Evolutionary conservation across 2,113 vertebrate species (phyloP).

Genomic region (Hoplias malabaricus): DNA sequence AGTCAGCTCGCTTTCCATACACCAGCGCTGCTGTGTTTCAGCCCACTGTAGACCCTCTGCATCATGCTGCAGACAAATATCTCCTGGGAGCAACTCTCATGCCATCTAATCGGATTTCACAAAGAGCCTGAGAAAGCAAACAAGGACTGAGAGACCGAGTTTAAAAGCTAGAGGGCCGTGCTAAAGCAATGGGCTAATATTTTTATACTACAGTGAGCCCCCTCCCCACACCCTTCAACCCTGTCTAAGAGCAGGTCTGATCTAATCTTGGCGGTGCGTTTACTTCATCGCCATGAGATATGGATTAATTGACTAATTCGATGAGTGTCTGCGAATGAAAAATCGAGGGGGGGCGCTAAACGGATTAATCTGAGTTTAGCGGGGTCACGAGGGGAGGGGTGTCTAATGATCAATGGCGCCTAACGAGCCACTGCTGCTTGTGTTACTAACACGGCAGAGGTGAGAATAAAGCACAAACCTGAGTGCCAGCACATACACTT

Average conservation of each 20-base stretch:
- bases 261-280: conserved; percentile 38
- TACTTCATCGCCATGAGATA: conserved; percentile 65
- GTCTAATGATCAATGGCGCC: conserved; percentile 66
- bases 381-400: conserved; percentile 59
- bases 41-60: conserved; percentile 40
- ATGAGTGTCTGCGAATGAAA: conserved; percentile 71
- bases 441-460: conserved; percentile 54
- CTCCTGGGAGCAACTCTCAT: conserved; percentile 64
- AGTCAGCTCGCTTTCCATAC: no score
- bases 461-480: conserved; percentile 55
- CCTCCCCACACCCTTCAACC: conserved; percentile 34
- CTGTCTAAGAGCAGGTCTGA: conserved; percentile 11
- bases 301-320: conserved; percentile 78
- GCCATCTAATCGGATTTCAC: conserved; percentile 66
- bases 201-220: conserved; percentile 63
- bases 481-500: background rate
- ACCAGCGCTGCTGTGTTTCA: conserved; percentile 21
- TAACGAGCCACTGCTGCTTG: conserved; percentile 67
- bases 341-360: conserved; percentile 66
- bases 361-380: conserved; percentile 79
- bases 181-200: conserved; percentile 69
- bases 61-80: conserved; percentile 58
- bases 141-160: conserved; percentile 37
- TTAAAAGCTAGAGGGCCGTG: conserved; percentile 47
- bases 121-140: conserved; percentile 56